phyloP scores from a whole-genome alignment of 1,140 invertebrate species.

The Cotesia glomerata region DNA sequence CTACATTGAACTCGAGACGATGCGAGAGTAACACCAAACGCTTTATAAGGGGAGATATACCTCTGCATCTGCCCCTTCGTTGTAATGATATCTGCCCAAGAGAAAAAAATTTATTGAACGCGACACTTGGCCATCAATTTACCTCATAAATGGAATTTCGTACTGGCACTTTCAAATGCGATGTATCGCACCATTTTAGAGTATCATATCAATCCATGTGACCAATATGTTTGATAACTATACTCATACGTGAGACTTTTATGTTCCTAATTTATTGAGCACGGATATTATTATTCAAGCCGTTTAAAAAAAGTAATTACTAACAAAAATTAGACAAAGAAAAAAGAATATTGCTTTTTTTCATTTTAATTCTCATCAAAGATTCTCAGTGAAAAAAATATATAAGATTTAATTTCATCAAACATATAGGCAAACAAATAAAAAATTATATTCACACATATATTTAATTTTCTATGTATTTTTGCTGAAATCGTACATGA shows the following conservation, averaged over 20 bases:
- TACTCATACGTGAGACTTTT: neutral
- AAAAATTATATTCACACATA: too few species aligned
- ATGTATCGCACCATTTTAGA: constrained; percentile 19
- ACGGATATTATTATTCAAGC: too few species aligned
- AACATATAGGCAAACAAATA: too few species aligned
- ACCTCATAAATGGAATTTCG: constrained; percentile 45
- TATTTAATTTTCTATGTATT: too few species aligned
- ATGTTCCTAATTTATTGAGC: too few species aligned
- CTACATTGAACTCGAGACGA: constrained; percentile 28
- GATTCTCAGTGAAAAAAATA: too few species aligned
- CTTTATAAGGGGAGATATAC: constrained; percentile 28
- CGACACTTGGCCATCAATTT: constrained; percentile 50
- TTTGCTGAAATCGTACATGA: too few species aligned
- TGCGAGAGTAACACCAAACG: constrained; percentile 17
- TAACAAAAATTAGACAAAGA: too few species aligned
- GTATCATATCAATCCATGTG: constrained; percentile 9
- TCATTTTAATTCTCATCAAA: too few species aligned
- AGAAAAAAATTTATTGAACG: constrained; percentile 40
- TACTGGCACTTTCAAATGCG: constrained; percentile 21
- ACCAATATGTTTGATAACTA: neutral
- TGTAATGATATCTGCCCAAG: constrained; percentile 37
- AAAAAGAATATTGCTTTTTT: too few species aligned
- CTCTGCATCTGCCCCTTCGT: constrained; percentile 37
- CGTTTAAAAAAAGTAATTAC: too few species aligned
- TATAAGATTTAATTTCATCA: too few species aligned